phyloP scores from a whole-genome alignment of 1,140 invertebrate genomes.

The Thalassaphorura encarpata region DNA sequence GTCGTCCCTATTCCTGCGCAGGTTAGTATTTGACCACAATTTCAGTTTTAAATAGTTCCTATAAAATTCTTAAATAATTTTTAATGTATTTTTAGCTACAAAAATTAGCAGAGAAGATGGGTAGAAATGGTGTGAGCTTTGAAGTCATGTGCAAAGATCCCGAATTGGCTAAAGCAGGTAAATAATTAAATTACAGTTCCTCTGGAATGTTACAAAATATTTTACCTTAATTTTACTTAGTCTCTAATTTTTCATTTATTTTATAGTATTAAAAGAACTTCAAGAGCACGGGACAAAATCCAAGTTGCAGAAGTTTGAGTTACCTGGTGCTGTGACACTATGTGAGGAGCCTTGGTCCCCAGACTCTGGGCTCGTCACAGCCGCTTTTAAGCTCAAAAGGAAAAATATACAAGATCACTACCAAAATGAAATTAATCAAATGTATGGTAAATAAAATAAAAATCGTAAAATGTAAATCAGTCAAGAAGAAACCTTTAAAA shows the following conservation, averaged over 20 bases:
- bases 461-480: too few relatives aligned
- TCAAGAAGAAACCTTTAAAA: too few relatives aligned
- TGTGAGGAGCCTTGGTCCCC: constrained; percentile 88
- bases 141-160: constrained; percentile 63
- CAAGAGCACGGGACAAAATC: constrained; percentile 72
- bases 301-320: constrained; percentile 79
- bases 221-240: too few relatives aligned
- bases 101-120: constrained; percentile 54
- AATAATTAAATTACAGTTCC: too few relatives aligned
- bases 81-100: constrained; percentile 43
- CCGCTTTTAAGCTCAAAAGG: constrained; percentile 92
- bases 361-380: constrained; percentile 91
- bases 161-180: constrained; percentile 60
- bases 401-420: constrained; percentile 91
- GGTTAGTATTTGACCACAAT: constrained; percentile 23
- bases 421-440: constrained; percentile 75
- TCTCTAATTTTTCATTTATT: too few relatives aligned
- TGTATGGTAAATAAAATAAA: constrained; percentile 56
- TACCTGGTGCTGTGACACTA: constrained; percentile 81
- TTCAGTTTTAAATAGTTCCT: not conserved
- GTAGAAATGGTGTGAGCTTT: constrained; percentile 48
- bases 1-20: constrained; percentile 65
- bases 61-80: constrained; percentile 5
- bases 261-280: constrained; percentile 65
- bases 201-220: too few relatives aligned